Evolutionary conservation across 1,140 invertebrate species (phyloP).

Genomic region (Listronotus oregonensis): DNA sequence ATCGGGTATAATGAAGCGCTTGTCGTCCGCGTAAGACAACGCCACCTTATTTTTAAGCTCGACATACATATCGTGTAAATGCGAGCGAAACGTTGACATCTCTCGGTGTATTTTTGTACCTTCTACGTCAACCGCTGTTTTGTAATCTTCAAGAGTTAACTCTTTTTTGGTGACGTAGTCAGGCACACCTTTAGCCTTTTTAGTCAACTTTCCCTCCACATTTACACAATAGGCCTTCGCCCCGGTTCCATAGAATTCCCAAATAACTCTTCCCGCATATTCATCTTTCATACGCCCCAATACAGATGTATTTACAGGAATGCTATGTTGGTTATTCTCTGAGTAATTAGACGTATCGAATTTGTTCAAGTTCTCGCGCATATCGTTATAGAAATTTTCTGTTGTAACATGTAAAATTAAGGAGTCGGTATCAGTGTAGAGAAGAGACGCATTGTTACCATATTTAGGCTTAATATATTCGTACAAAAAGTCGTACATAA

Average conservation of each 20-base stretch:
- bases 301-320: constrained; percentile 28
- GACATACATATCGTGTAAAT: constrained; percentile 17
- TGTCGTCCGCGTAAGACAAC: constrained; percentile 10
- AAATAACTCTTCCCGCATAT: constrained; percentile 7
- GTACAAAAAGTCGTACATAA: constrained; percentile 44
- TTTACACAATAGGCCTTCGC: constrained; percentile 25
- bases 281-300: constrained; percentile 20
- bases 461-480: constrained; percentile 35
- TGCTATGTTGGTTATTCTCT: constrained; percentile 35
- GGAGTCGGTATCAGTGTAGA: constrained; percentile 47
- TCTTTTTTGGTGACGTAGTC: constrained; percentile 32
- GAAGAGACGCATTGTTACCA: constrained; percentile 32
- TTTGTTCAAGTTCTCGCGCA: constrained; percentile 29
- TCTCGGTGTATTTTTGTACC: constrained; percentile 1
- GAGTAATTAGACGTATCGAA: constrained; percentile 48
- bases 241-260: constrained; percentile 10
- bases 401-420: constrained; percentile 38
- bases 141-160: constrained; percentile 10
- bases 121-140: constrained; percentile 3
- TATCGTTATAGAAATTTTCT: constrained; percentile 38
- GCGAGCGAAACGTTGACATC: constrained; percentile 6
- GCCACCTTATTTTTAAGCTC: constrained; percentile 21
- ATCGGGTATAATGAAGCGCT: constrained; percentile 13
- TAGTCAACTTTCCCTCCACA: constrained; percentile 14
- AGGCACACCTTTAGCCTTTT: constrained; percentile 47